Evolutionary conservation across 2,113 vertebrate species (phyloP), one percentile per base, ranked within the genome.

Genomic region (Spheniscus mendiculus): DNA sequence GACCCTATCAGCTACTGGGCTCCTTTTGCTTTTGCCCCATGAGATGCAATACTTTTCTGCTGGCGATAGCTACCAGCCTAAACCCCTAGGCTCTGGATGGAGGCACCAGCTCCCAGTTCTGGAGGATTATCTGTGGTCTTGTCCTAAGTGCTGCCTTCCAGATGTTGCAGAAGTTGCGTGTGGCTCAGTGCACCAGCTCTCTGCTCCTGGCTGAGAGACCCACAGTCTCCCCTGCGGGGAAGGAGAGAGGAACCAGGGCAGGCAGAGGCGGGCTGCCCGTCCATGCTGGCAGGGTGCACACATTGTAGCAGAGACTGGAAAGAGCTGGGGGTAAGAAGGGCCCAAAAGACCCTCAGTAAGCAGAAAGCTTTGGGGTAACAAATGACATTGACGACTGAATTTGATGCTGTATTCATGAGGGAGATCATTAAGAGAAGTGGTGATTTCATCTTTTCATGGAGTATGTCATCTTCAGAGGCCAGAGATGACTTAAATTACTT

Each of bases 401-500:
- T 89, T 83, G 69, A 63, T 59, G 47, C 26, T 77, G 34, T 66
- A 74, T 81, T 86, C 59, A 66, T 90, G 69, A 93, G 55, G 63
- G 47, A 92, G 59, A 86, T 93, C 58, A 71, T 90, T 83, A 94
- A 83, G 15, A 86, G 92, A 93, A 94, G 71, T 44, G 85, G 44
- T 93, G 83, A 93, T 93, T 96, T 95, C 67, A 96, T 91, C 85
- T 81, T 86, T 92, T 83, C 83, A 66, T 38, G 47, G 87, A 63
- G 27, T 76, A 83, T 97, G 88, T 90, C 90, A 96, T 94, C 65
- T 89, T 95, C 72, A 87, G 94, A 94, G 97, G 87, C 82, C 90
- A 94, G 74, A 88, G 92, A 94, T 94, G 74, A 94, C 82, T 85
- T 91, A 97, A 95, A 97, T 93, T 96, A 85, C 93, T 94, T 93